Evolutionary conservation across 2,888 invertebrate species (phyloP), one percentile per base, ranked within the genome.

Genomic region (Sphinx pinastri): DNA sequence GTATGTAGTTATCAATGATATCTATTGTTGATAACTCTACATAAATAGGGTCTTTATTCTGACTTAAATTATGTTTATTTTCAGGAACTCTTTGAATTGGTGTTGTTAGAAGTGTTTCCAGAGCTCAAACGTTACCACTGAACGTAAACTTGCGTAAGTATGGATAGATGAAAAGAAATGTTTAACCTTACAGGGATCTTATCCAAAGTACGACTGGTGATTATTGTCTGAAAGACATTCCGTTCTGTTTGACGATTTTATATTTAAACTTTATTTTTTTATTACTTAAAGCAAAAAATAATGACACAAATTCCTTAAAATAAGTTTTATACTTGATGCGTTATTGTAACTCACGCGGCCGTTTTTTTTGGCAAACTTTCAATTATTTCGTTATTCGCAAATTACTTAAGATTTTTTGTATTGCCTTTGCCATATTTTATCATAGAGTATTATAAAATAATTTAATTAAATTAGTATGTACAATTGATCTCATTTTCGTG

Each of bases 91-190:
- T 93, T 97, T 75, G 96, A 96, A 87, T 89, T 96, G 67, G 88
- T 96, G 67, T 92, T 96, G 79, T 86, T 95, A 73, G 96, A 96
- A 88, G 94, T 96, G 77, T 96, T 96, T 84, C 96, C 96, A 16
- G 96, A 96, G 90, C 93, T 96, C 77, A 95, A 95, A 75, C 95
- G 95, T 75, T 94, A 94, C 79, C 88, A 91, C 73, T 90, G 80
- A 84, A 74, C 45, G 59, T 69, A 71, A 69, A 70, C 13, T 10
- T 54, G 54, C 19, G 63, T 54, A 58, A 71, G 80, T 83, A 81
- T 83, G 83, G 76, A 76, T 73, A 77, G 76, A 78, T 76, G 80
- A 84, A 86, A 76, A 80, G 84, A 57, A 45, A 71, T 57, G 52
- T 66, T 60, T 58, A 45, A 69, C 45, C 60, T 71, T 75, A 77